Evolutionary conservation across 2,888 invertebrate species (phyloP).

Genomic region (Eilema griseolum): DNA sequence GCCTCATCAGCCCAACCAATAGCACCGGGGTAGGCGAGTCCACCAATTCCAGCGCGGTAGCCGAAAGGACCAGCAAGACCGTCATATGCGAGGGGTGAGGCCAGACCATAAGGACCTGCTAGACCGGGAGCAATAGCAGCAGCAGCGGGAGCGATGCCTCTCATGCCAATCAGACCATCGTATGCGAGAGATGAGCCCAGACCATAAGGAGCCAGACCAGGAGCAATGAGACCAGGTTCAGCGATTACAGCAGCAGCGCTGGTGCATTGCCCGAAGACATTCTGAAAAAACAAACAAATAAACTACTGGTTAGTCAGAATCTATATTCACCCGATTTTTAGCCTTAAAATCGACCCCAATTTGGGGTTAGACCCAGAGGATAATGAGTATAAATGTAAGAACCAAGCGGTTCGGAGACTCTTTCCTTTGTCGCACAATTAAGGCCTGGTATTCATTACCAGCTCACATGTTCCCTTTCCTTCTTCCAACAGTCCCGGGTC

Average conservation of each 20-base stretch:
- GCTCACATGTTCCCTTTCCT: too few relatives aligned
- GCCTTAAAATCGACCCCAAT: too few relatives aligned
- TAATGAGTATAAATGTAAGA: too few relatives aligned
- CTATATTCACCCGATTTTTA: too few relatives aligned
- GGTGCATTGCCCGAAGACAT: slow-evolving; percentile 22
- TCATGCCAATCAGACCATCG: background rate
- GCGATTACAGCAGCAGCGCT: slow-evolving; percentile 23
- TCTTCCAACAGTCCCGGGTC: too few relatives aligned
- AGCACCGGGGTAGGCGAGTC: slow-evolving; percentile 9
- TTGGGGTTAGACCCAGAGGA: too few relatives aligned
- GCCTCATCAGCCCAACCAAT: background rate
- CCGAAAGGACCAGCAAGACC: slow-evolving; percentile 1
- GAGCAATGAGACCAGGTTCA: background rate
- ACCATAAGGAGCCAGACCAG: slow-evolving; percentile 8
- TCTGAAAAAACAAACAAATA: slow-evolving; percentile 21
- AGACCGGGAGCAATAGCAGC: background rate
- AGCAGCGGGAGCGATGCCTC: background rate
- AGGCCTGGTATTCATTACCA: too few relatives aligned
- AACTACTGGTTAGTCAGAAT: too few relatives aligned
- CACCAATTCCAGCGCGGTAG: slow-evolving; percentile 10
- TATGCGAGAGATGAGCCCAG: slow-evolving; percentile 7
- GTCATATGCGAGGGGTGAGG: too few relatives aligned
- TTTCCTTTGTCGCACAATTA: too few relatives aligned
- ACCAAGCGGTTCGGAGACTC: too few relatives aligned
- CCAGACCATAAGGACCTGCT: background rate